Percentiles rank a stretch among this genome's conserved stretches.
phyloP scores from a whole-genome alignment of 64 coral and sea anemone species.

The Actinia equina region DNA sequence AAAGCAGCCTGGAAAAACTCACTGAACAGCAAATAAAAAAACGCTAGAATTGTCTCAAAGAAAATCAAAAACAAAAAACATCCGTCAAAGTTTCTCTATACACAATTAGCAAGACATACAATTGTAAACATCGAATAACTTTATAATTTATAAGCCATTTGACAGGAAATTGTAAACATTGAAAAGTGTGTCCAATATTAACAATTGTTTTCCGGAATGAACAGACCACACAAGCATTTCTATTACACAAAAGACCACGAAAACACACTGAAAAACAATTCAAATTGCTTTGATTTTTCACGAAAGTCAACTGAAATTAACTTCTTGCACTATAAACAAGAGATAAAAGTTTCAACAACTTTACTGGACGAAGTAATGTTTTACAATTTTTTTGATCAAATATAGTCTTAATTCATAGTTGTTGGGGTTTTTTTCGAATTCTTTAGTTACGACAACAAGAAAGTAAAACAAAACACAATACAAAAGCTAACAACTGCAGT shows the following conservation, averaged over 20 bases:
- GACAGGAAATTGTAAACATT: not conserved
- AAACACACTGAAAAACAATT: not conserved
- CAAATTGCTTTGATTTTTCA: not conserved
- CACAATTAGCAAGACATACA: not conserved
- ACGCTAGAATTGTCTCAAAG: no score
- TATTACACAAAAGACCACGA: not conserved
- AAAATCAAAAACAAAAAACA: no score
- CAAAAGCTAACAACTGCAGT: not conserved
- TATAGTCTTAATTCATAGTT: not conserved
- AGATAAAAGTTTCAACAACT: not conserved
- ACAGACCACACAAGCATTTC: not conserved
- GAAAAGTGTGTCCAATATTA: conserved; percentile 4
- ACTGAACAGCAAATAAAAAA: no score
- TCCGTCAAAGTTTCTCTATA: not conserved
- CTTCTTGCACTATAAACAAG: not conserved
- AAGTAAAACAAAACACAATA: not conserved
- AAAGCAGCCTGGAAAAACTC: no score
- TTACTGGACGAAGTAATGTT: not conserved
- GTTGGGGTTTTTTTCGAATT: not conserved
- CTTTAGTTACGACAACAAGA: not conserved
- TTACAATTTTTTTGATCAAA: not conserved
- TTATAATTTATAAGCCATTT: not conserved
- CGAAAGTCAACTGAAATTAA: not conserved
- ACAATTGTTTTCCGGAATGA: not conserved
- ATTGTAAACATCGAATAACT: not conserved